Conservation (phyloP, 2,797 vertebrate species). For the Enteromius mattozi region DNA sequence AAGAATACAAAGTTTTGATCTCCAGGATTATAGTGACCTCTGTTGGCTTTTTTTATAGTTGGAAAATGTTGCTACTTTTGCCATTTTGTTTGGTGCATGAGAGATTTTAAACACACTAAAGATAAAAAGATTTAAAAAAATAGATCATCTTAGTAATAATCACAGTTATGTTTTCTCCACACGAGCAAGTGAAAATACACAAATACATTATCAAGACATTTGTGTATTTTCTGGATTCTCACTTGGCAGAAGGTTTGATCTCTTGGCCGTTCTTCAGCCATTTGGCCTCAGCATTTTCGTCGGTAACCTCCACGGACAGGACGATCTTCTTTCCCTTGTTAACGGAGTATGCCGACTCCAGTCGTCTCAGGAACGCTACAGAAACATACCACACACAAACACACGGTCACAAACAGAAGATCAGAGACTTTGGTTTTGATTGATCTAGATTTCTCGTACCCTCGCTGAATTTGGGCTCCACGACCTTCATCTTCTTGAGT, state of each 20-base stretch:
- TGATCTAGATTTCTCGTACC: slow-evolving; percentile 65
- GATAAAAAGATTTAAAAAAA: neutral
- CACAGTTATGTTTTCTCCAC: neutral
- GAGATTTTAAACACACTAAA: neutral
- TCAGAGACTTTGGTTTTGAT: neutral
- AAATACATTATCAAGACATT: too few relatives aligned
- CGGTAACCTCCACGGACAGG: slow-evolving; percentile 83
- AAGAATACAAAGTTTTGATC: neutral
- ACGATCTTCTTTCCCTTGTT: slow-evolving; percentile 89
- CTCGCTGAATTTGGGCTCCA: slow-evolving; percentile 80
- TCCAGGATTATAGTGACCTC: neutral
- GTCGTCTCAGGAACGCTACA: slow-evolving; percentile 85
- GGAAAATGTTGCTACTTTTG: neutral
- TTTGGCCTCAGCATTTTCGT: slow-evolving; percentile 83
- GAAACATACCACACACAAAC: slow-evolving; percentile 31
- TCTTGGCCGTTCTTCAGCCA: slow-evolving; percentile 93
- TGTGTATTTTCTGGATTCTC: too few relatives aligned
- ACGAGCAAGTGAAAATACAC: neutral
- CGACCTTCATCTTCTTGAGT: slow-evolving; percentile 87
- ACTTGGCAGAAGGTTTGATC: slow-evolving; percentile 90
- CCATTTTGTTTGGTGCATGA: neutral
- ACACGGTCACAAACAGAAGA: slow-evolving; percentile 24
- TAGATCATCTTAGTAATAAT: neutral
- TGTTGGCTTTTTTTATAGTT: neutral
- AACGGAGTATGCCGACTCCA: slow-evolving; percentile 88